phyloP scores from a whole-genome alignment of 1,140 invertebrate species.

The Procambarus clarkii region DNA sequence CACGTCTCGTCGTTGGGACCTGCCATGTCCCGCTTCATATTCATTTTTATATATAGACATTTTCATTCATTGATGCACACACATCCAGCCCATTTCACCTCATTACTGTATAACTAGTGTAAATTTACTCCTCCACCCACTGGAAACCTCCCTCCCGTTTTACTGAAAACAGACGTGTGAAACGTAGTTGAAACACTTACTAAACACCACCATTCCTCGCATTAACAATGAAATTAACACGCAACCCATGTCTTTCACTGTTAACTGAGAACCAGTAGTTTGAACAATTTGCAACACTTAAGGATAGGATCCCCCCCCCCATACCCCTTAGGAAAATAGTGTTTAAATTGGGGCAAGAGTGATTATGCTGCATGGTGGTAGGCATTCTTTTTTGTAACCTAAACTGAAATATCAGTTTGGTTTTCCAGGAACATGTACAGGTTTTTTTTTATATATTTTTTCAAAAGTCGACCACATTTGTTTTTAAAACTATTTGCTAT shows the following conservation, averaged over 20 bases:
- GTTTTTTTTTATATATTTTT: no score
- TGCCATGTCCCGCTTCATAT: no score
- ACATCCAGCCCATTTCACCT: neutral
- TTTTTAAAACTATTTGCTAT: no score
- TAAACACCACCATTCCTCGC: neutral
- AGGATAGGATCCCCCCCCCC: neutral
- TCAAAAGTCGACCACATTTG: no score
- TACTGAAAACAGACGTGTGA: neutral
- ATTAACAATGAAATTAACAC: neutral
- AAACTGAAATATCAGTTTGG: no score
- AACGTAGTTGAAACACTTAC: neutral
- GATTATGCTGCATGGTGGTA: neutral
- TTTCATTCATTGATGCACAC: neutral
- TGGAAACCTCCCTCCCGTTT: neutral
- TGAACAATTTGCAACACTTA: neutral
- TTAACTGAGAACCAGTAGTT: constrained; percentile 6
- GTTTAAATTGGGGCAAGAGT: constrained; percentile 2
- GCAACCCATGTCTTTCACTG: neutral
- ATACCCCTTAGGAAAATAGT: neutral
- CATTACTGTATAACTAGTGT: neutral
- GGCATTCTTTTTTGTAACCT: neutral
- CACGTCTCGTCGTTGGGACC: no score
- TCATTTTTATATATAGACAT: neutral
- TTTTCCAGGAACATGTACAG: no score
- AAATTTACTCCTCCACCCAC: neutral